Evolutionary conservation across 2,888 invertebrate species (phyloP).

Genomic region (Aricia artaxerxes): DNA sequence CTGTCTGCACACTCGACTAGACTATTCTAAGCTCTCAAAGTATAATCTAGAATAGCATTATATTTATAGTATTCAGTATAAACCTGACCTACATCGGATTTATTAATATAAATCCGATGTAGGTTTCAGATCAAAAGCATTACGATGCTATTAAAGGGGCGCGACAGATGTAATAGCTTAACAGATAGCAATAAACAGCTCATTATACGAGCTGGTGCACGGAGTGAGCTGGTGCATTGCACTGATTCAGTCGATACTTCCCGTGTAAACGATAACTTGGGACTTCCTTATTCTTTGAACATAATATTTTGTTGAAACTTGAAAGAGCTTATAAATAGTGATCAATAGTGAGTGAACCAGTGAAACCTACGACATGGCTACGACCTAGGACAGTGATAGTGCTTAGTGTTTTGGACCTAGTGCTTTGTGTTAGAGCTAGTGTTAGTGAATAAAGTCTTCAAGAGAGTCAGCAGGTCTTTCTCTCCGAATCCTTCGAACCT

Average conservation of each 20-base stretch:
- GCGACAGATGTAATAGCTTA: not conserved
- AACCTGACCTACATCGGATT: too few species aligned
- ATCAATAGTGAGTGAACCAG: too few species aligned
- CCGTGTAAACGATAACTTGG: conserved; percentile 10
- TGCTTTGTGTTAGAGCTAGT: too few species aligned
- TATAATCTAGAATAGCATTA: not conserved
- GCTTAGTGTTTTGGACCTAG: too few species aligned
- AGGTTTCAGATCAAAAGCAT: conserved; percentile 5
- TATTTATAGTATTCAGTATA: not conserved
- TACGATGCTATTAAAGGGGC: not conserved
- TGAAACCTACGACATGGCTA: too few species aligned
- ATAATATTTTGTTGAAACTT: not conserved
- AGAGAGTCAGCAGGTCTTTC: too few species aligned
- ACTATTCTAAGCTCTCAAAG: not conserved
- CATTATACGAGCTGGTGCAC: conserved; percentile 20
- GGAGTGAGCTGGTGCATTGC: not conserved
- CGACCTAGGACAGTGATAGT: too few species aligned
- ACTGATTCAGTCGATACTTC: conserved; percentile 17
- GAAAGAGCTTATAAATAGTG: not conserved
- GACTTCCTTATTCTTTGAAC: not conserved
- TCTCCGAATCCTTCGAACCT: too few species aligned
- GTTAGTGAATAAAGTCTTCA: too few species aligned
- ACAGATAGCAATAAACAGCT: conserved; percentile 5
- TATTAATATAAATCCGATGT: not conserved
- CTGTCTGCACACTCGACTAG: not conserved